Evolutionary conservation across 2,113 vertebrate species (phyloP), one percentile per base, ranked within the genome.

Genomic region (Cathartes aura): DNA sequence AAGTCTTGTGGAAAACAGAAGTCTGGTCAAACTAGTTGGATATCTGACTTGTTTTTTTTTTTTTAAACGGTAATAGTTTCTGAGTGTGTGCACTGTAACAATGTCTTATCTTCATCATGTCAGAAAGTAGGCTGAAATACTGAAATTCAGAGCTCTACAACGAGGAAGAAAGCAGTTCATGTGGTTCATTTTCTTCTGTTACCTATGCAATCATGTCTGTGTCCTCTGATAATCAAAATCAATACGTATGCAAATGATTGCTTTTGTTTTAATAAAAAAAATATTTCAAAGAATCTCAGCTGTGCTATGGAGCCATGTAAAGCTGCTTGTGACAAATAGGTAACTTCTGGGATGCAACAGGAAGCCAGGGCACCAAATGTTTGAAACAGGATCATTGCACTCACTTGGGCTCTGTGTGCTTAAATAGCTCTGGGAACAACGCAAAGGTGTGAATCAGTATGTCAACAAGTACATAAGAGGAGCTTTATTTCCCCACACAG

Each of bases 391-490:
- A 87, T 59, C 40, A 18, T 30, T 78, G 43, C 24, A 38, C 8
- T 92, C 43, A 15, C 36, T 78, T 94, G 76, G 50, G 38, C 23
- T 90, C 24, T 1, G 0, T 36, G 24, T 74, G 26, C 64, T 93
- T 84, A 50, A 86, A 55, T 27, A 62, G 64, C 34, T 67, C 45
- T 30, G 43, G 70, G 80, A 78, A 56, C 23, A 89, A 29, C 0
- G 0, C 29, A 72, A 73, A 85, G 55, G 70, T 91, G 82, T 52
- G 78, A 96, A 89, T 89, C 59, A 30, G 64, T 55, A 56, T 72
- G 95, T 87, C 88, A 97, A 83, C 90, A 97, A 95, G 50, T 82
- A 75, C 1, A 1, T 68, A 91, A 93, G 21, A 75, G 40, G 73
- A 87, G 53, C 66, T 91, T 34, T 20, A 87, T 94, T 97, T 94